These are phyloP conservation scores for Cenopis cana DNA, from an alignment of 2,888 invertebrate genomes.

Conservation along the genomic window DNA sequence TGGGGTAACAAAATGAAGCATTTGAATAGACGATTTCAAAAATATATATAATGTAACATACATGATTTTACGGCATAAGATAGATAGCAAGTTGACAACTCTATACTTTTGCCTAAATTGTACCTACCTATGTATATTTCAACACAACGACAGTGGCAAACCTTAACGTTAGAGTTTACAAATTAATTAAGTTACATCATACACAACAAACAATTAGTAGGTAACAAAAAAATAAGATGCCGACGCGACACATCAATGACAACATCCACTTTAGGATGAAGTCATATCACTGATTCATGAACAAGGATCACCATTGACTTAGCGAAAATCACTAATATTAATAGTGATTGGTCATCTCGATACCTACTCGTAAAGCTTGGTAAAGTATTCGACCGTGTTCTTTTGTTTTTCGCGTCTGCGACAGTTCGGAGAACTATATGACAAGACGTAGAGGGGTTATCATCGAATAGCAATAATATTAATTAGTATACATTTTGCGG, in stretches of 20 bases:
- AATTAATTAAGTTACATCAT: too few species aligned
- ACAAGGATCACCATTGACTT: slow-evolving; percentile 48
- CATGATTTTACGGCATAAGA: too few species aligned
- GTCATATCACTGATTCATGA: slow-evolving; percentile 59
- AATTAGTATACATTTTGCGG: slow-evolving; percentile 62
- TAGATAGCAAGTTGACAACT: too few species aligned
- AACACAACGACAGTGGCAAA: too few species aligned
- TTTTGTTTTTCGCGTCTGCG: slow-evolving; percentile 62
- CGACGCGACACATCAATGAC: slow-evolving; percentile 20
- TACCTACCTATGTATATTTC: too few species aligned
- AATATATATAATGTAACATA: too few species aligned
- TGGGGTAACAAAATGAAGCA: too few species aligned
- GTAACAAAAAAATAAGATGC: neutral
- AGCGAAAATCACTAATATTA: slow-evolving; percentile 58
- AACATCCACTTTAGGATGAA: slow-evolving; percentile 40
- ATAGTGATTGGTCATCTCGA: slow-evolving; percentile 59
- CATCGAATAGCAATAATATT: slow-evolving; percentile 67
- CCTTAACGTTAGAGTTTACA: too few species aligned
- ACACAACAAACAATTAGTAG: neutral
- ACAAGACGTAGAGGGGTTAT: slow-evolving; percentile 74
- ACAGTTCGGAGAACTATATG: slow-evolving; percentile 75
- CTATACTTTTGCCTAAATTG: too few species aligned
- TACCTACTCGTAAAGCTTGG: too few species aligned
- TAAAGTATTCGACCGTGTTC: slow-evolving; percentile 56
- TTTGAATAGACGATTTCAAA: too few species aligned